phyloP scores from a whole-genome alignment of 1,140 invertebrate genomes.

The Thrips palmi region DNA sequence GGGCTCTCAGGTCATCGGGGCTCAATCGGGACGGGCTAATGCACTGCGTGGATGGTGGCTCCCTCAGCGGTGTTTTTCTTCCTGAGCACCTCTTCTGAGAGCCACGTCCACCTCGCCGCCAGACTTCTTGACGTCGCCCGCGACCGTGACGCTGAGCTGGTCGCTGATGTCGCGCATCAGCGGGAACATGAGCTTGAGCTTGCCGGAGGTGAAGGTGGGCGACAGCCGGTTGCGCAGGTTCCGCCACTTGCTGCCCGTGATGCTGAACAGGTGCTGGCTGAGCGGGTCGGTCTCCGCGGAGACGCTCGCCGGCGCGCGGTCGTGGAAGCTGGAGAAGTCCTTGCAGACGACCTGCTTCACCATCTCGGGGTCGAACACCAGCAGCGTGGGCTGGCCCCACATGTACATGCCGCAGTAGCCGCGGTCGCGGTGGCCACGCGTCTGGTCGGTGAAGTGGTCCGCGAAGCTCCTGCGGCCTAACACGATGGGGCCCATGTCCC shows the following conservation, averaged over 20 bases:
- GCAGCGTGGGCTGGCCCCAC: slow-evolving; percentile 14
- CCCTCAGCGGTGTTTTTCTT: too few relatives aligned
- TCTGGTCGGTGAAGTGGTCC: too few relatives aligned
- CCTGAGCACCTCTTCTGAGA: too few relatives aligned
- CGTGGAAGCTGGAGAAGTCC: slow-evolving; percentile 26
- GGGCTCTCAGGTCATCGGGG: too few relatives aligned
- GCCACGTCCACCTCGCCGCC: too few relatives aligned
- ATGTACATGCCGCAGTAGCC: neutral
- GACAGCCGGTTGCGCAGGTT: slow-evolving; percentile 22
- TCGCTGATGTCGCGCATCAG: slow-evolving; percentile 20
- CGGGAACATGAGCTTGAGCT: slow-evolving; percentile 24
- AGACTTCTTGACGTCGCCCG: too few relatives aligned
- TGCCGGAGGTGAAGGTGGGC: slow-evolving; percentile 24
- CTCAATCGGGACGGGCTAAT: too few relatives aligned
- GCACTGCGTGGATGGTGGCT: too few relatives aligned
- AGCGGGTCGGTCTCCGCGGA: slow-evolving; percentile 17
- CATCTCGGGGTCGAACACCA: slow-evolving; percentile 25
- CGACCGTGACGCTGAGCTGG: too few relatives aligned
- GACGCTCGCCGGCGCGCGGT: slow-evolving; percentile 17
- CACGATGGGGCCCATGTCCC: too few relatives aligned
- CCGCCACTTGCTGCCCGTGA: slow-evolving; percentile 21
- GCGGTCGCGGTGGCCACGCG: too few relatives aligned
- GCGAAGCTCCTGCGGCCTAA: too few relatives aligned
- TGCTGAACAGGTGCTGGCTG: slow-evolving; percentile 14
- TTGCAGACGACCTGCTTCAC: slow-evolving; percentile 27